Evolutionary conservation across 1,140 invertebrate genomes (phyloP), one percentile per base, ranked within the genome.

Genomic region (Lordiphosa mommai): DNA sequence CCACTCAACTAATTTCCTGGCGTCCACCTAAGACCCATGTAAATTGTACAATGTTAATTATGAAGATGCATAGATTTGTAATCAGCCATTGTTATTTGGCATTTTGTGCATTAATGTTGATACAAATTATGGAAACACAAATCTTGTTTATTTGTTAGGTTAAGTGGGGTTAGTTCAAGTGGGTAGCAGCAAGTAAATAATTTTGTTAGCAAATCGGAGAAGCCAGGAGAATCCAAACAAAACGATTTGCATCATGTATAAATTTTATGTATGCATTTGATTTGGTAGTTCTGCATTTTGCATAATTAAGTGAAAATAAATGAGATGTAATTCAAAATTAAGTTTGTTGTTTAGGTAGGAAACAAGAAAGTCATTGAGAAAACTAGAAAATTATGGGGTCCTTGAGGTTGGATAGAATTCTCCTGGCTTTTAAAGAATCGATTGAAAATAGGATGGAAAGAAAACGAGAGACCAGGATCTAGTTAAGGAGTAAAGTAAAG

Each of bases 41-140:
- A 43, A 43, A 43, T 43, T 27, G 27, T 13, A 43, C 40, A 43
- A 43, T 27, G 23, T 43, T 43, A 43, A 20, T 43, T 43, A 43
- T 27, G 20, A 29, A 43, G 40, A 43, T 41, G 38, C 38, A 41
- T 41, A 27, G 17, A 41, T 29, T 43, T 20, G 10, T 43, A 43
- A 43, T 43, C 10, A 43, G 23, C 40, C 10, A 43, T 29, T 43
- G 40, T 29, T 27, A 27, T 43, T 43, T 12, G 20, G 40, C 40
- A 43, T 43, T 41, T 27, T 23, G 38, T 12, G 38, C 38, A 41
- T 12, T 41, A 41, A 41, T 41, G 20, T 29, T 10, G 7, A 43
- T 43, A 41, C 12, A 12, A 27, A 43, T 43, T 43, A 43, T 43
- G 40, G 40, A 13, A 43, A 29, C 27, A 13, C 40, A 29, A 43